Base-by-base conservation (phyloP, 2,797 vertebrate genomes). In the Vespertilio murinus region DNA sequence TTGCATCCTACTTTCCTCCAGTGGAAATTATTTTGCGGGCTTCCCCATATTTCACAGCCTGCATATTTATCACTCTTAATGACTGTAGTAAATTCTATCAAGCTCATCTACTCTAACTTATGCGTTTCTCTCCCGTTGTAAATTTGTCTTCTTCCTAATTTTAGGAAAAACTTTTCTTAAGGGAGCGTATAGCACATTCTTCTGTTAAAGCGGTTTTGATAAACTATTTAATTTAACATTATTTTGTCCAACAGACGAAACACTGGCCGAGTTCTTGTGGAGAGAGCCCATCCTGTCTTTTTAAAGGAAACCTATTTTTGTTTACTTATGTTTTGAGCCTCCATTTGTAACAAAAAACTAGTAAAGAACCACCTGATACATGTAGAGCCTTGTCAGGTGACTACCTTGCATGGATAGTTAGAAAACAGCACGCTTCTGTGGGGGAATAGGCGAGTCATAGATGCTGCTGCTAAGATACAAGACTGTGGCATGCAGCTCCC, bases 31-130 rank as follows among this genome's bases (percentile, higher is more conserved):
- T 93, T 85, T 90, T 88, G 69, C 59, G 11, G 90, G 56, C 20
- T 78, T 84, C 25, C 20, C 40, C 17, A 73, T 90, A 74, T 92
- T 93, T 95, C 42, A 92, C 70, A 92, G 79, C 79, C 13, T 94
- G 94, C 73, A 52, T 95, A 79, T 94, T 95, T 95, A 74, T 94
- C 74, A 93, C 70, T 94, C 22, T 93, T 96, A 95, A 96, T 90
- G 84, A 83, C 69, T 22, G 5, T 45, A 40, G 95, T 92, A 93
- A 94, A 95, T 94, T 94, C 38, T 93, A 40, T 79, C 52, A 88
- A 64, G 88, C 73, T 86, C 77, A 64, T 88, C 67, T 79, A 20
- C 54, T 83, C 42, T 79, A 88, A 94, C 9, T 38, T 93, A 91
- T 2, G 4, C 1, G 33, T 94, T 84, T 90, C 20, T 91, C 38